Evolutionary conservation across 2,797 vertebrate genomes (phyloP).

Genomic region (Lophotriccus pileatus): DNA sequence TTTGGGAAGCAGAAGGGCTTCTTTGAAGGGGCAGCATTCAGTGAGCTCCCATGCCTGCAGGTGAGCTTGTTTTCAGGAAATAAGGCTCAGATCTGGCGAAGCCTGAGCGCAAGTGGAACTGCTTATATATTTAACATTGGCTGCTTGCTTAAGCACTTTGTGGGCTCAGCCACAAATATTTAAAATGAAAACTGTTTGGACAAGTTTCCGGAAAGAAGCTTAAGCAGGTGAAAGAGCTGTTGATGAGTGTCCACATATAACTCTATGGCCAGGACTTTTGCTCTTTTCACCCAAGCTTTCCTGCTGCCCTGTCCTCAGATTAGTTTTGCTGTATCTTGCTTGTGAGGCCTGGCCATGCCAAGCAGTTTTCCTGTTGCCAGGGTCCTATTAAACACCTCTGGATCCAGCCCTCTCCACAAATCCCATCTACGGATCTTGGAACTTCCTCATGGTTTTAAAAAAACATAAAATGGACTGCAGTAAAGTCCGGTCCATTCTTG

Average conservation of each 20-base stretch:
- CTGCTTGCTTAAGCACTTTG: background rate
- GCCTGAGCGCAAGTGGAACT: conserved; percentile 1
- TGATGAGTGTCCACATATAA: background rate
- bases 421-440: background rate
- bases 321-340: background rate
- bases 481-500: background rate
- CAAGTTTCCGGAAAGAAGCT: background rate
- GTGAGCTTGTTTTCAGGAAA: conserved; percentile 1
- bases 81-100: background rate
- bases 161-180: background rate
- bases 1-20: background rate
- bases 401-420: background rate
- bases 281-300: background rate
- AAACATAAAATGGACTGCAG: background rate
- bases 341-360: background rate
- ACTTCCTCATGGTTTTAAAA: background rate
- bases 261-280: background rate
- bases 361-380: background rate
- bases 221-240: background rate
- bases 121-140: background rate
- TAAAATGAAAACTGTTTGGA: background rate
- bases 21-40: background rate
- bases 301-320: background rate
- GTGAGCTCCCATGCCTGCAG: background rate
- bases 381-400: background rate